These are phyloP conservation scores for Tonatia bakeri DNA, from an alignment of 2,113 vertebrate species.

Conservation along the genomic window DNA sequence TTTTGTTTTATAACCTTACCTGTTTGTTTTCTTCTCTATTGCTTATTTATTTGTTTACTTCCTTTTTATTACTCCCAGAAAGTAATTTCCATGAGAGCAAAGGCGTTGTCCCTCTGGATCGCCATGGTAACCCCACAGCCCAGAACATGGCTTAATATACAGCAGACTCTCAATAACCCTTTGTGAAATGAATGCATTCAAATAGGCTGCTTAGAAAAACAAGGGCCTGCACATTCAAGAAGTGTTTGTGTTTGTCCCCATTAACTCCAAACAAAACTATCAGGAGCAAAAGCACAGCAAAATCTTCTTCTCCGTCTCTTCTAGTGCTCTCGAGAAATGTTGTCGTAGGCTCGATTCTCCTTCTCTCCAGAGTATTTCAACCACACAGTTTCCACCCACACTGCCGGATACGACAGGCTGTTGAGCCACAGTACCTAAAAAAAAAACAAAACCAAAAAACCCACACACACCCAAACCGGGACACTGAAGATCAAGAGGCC, in stretches of 20 bases:
- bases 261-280: slow-evolving; percentile 21
- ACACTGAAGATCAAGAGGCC: not conserved
- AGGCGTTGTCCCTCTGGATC: not conserved
- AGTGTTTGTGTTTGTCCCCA: not conserved
- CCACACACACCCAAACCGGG: not conserved
- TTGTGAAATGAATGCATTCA: not conserved
- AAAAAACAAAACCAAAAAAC: too few relatives aligned
- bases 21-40: not conserved
- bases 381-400: not conserved
- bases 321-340: not conserved
- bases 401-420: not conserved
- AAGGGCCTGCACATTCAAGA: not conserved
- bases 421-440: not conserved
- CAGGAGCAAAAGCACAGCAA: not conserved
- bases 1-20: not conserved
- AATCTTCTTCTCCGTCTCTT: not conserved
- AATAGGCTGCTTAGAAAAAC: not conserved
- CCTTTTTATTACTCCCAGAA: not conserved
- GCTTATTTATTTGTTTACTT: not conserved
- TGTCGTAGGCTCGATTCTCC: not conserved
- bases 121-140: not conserved
- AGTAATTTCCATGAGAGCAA: not conserved
- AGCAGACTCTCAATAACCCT: not conserved
- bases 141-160: not conserved
- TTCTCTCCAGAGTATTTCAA: slow-evolving; percentile 31